These are phyloP conservation scores for Nesoenas mayeri DNA, from an alignment of 2,113 vertebrate genomes.

Conservation along the genomic window DNA sequence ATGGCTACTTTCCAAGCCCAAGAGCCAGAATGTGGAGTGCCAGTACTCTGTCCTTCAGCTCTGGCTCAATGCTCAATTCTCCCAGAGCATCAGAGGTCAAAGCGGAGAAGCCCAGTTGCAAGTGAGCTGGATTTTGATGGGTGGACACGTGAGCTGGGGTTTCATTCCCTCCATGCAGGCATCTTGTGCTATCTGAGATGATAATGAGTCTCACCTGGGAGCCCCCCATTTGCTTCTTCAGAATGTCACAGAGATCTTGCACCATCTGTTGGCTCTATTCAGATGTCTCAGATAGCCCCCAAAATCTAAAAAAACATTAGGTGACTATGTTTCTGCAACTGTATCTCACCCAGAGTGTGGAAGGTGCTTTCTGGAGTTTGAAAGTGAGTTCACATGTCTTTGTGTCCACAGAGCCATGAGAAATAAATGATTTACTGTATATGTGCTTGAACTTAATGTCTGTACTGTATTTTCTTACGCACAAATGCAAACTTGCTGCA, in stretches of 20 bases:
- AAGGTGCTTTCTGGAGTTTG: background rate
- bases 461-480: background rate
- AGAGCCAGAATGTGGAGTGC: background rate
- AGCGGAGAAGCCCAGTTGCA: background rate
- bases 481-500: background rate
- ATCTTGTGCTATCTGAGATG: background rate
- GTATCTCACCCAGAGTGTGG: background rate
- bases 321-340: background rate
- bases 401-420: background rate
- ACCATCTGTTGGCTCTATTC: slow-evolving; percentile 26
- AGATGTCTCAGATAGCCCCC: background rate
- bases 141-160: rapidly evolving
- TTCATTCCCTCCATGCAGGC: background rate
- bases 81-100: background rate
- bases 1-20: background rate
- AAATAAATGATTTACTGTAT: background rate
- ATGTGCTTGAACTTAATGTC: background rate
- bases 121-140: background rate
- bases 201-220: background rate
- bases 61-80: background rate
- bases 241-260: background rate
- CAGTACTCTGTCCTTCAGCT: background rate
- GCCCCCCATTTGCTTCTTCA: background rate
- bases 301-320: background rate
- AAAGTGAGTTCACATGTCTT: background rate